Base-by-base conservation (phyloP, 1,140 invertebrate genomes). In the Lethrus apterus region DNA sequence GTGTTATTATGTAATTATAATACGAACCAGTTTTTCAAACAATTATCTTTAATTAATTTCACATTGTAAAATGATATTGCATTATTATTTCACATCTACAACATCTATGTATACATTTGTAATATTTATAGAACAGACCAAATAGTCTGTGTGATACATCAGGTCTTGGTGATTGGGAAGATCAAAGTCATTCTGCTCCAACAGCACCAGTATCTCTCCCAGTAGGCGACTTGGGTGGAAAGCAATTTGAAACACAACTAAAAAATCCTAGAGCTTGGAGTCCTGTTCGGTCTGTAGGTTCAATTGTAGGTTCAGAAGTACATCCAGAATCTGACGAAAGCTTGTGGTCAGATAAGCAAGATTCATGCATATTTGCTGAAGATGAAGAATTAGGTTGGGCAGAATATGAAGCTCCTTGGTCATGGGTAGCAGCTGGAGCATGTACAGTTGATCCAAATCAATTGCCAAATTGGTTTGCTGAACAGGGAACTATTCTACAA, bases 221-320 rank as follows among this genome's bases (percentile, higher is more conserved):
- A 30, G 59, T 60, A n/a, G 55, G 58, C 44, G 30, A 64, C 46
- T 30, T 65, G 58, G 59, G 57, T 3, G 64, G 64, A 3, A 72
- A 71, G 49, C 55, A 62, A 45, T 73, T 66, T 50, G 71, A 74
- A 48, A 68, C 66, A 0, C 68, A 70, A 45, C 57, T 70, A 3
- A 74, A 79, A 50, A 85, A 85, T 70, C 83, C 83, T 21, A 76
- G 83, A 58, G 83, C 84, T 14, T 88, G 85, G 85, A 86, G 83
- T 62, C 85, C 86, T 10, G 82, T 88, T 9, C 76, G 84, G 52
- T 86, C 84, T 51, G 83, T 86, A 9, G 85, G 86, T 3, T 88
- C 84, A 21, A 79, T 88, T 21, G 76, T 74, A 8, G 84, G 83
- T 9, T 81, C 80, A 58, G 84, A 88, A 70, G 84, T 81, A 18